These are phyloP conservation scores for Tarsius wallacei DNA, from an alignment of 2,797 vertebrate species.

Conservation along the genomic window DNA sequence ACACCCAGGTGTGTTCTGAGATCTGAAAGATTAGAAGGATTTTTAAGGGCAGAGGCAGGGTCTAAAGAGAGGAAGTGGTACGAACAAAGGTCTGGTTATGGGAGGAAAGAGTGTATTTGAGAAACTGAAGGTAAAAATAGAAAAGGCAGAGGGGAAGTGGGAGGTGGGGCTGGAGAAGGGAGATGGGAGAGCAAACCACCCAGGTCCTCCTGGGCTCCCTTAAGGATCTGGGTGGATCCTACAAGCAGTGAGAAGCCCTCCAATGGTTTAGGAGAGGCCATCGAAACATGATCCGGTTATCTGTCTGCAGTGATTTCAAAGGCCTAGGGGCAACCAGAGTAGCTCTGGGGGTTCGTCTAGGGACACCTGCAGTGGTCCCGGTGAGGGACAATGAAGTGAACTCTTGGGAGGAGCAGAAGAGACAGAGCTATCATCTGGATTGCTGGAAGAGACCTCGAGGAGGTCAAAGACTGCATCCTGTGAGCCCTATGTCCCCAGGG, in stretches of 20 bases:
- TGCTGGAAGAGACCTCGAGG: fast-evolving
- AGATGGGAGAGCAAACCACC: not conserved
- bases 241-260: not conserved
- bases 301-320: not conserved
- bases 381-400: not conserved
- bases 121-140: not conserved
- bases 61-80: not conserved
- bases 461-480: not conserved
- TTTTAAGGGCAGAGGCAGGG: not conserved
- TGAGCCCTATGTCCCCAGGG: not conserved
- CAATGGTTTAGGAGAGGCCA: too few species aligned
- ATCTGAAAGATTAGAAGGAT: not conserved
- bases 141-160: fast-evolving
- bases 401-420: not conserved
- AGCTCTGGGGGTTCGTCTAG: too few species aligned
- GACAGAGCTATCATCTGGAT: fast-evolving
- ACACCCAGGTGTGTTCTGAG: not conserved
- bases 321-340: not conserved
- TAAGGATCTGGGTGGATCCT: not conserved
- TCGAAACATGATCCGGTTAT: not conserved
- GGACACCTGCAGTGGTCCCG: not conserved
- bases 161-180: too few species aligned
- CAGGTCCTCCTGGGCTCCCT: not conserved
- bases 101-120: not conserved
- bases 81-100: not conserved